phyloP scores from a whole-genome alignment of 2,113 vertebrate genomes.

The Vulpes vulpes region DNA sequence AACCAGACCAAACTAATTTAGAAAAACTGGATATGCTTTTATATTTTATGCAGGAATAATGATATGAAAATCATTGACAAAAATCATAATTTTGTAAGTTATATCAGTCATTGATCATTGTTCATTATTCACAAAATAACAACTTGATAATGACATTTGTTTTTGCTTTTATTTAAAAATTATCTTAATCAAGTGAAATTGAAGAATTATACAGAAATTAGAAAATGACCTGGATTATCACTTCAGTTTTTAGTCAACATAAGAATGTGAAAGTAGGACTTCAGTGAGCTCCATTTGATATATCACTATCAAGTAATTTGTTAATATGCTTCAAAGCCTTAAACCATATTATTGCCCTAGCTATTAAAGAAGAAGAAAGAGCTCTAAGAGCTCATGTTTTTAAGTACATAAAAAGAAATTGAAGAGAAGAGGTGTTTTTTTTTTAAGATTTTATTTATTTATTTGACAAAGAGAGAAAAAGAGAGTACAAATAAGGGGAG shows the following conservation, averaged over 20 bases:
- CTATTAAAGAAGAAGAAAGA: background rate
- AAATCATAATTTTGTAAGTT: conserved; percentile 8
- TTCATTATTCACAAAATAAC: background rate
- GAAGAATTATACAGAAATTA: background rate
- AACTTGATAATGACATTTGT: background rate
- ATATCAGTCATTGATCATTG: background rate
- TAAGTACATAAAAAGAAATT: background rate
- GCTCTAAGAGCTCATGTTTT: background rate
- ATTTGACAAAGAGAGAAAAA: too few relatives aligned
- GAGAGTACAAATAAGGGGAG: too few relatives aligned
- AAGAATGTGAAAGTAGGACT: background rate
- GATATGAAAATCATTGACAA: background rate
- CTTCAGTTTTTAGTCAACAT: background rate
- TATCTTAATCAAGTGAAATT: background rate
- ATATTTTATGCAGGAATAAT: background rate
- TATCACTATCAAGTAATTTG: background rate
- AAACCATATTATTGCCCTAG: background rate
- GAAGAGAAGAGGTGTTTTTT: background rate
- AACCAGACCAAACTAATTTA: background rate
- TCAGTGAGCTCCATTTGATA: background rate
- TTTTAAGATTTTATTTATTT: too few relatives aligned
- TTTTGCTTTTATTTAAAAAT: background rate
- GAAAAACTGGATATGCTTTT: background rate
- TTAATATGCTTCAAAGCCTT: background rate
- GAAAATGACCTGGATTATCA: background rate